Base-by-base conservation (phyloP, 2,888 invertebrate genomes). In the Dryobota labecula region DNA sequence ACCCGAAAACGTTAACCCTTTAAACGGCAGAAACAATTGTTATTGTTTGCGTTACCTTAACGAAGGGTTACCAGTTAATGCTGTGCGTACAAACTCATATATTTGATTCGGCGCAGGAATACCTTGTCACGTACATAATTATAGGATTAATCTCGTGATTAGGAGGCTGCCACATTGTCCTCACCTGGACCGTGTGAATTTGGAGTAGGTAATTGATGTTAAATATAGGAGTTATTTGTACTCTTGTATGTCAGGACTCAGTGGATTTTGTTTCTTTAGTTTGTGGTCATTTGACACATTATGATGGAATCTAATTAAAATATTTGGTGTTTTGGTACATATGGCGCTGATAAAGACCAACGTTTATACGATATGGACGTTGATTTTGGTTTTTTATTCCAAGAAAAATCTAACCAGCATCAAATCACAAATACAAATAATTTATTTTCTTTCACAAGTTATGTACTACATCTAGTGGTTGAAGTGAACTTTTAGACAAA, bases 21-120 rank as follows among this genome's bases (percentile, higher is more conserved):
- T n/a, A 73, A 84, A 82, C 72, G 65, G 51, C 38, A 54, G 68
- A 56, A 60, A 71, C 66, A 75, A 74, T 73, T 78, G 72, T 79
- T 76, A 81, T 78, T 86, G 86, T 86, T 80, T 84, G 71, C 77
- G 24, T 66, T 73, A 61, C 43, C 41, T 69, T 77, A 71, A 80
- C 79, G 79, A 80, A 81, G 79, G 79, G 82, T 68, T 73, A n/a
- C 56, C 38, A 45, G 63, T 58, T 80, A 80, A 82, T 71, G 70
- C 68, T 60, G 58, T 62, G 58, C 51, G 62, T 60, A 72, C 62
- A 57, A 47, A 62, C 68, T 58, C 70, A 75, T 80, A 78, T 75
- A 75, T 80, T 82, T 72, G 76, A 82, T 81, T 83, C 74, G 51
- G 54, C 68, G 78, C 73, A 71, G 57, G 73, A 72, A 75, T 70